These are phyloP conservation scores for Paramuricea clavata DNA, from an alignment of 92 coral and sea anemone species.

Conservation along the genomic window DNA sequence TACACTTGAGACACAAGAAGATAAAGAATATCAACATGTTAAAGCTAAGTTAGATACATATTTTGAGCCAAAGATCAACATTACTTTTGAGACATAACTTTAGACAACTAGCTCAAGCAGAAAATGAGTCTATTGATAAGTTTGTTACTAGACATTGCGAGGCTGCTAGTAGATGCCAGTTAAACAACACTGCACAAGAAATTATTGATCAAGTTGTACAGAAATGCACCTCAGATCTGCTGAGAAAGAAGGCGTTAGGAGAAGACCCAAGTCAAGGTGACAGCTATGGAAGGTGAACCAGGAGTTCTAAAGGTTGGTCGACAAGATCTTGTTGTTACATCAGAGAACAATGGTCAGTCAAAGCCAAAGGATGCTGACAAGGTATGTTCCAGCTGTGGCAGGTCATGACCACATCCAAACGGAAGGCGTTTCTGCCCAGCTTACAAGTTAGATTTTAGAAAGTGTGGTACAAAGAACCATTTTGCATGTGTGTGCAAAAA, in stretches of 20 bases:
- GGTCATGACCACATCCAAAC: no score
- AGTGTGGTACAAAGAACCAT: no score
- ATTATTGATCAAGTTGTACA: slow-evolving; percentile 19
- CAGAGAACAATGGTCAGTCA: not conserved
- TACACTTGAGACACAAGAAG: slow-evolving; percentile 39
- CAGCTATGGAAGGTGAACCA: no score
- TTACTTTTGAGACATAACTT: slow-evolving; percentile 36
- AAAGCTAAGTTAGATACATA: slow-evolving; percentile 40
- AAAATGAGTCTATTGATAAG: slow-evolving; percentile 35
- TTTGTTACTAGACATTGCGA: slow-evolving; percentile 17
- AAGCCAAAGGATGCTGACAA: no score
- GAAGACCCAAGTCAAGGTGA: no score
- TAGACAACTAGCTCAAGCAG: slow-evolving; percentile 29
- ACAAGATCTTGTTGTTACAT: not conserved
- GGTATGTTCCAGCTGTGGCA: no score
- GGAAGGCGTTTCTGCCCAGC: no score
- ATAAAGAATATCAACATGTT: slow-evolving; percentile 47
- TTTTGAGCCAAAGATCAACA: slow-evolving; percentile 48
- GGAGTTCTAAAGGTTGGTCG: not conserved
- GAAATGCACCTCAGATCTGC: no score
- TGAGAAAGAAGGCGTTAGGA: no score
- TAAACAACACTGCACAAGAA: not conserved
- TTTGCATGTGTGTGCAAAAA: no score
- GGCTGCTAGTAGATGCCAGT: slow-evolving; percentile 31
- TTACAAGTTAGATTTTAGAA: no score